Conservation (phyloP, 2,113 vertebrate species). For the Zapornia atra region DNA sequence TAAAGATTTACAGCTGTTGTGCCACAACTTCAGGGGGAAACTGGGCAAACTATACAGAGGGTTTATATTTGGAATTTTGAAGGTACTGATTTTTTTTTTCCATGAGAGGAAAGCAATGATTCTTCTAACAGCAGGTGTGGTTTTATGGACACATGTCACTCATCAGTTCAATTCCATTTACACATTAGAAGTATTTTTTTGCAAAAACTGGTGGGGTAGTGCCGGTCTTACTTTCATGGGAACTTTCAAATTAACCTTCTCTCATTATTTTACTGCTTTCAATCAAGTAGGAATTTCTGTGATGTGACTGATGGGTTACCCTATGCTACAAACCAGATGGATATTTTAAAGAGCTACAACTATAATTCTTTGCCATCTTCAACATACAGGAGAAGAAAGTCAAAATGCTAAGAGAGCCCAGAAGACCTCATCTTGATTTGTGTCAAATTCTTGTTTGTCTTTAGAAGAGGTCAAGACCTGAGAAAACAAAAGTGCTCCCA, state of each 20-base stretch:
- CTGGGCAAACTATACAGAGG: background rate
- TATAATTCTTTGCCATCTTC: constrained; percentile 58
- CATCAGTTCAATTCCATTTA: background rate
- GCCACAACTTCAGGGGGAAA: background rate
- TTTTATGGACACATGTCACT: background rate
- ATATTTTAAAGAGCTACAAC: constrained; percentile 67
- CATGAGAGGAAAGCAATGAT: background rate
- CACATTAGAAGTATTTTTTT: background rate
- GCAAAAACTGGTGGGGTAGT: background rate
- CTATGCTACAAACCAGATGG: constrained; percentile 34
- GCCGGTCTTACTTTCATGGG: background rate
- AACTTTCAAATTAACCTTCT: background rate
- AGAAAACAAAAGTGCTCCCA: constrained; percentile 31
- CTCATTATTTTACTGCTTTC: constrained; percentile 74
- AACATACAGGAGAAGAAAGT: constrained; percentile 66
- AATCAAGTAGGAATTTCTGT: constrained; percentile 8
- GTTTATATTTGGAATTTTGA: background rate
- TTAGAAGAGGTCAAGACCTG: constrained; percentile 76
- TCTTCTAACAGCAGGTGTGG: no score
- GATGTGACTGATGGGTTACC: background rate
- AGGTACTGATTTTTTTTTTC: background rate
- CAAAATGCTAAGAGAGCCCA: background rate
- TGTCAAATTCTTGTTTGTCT: constrained; percentile 43
- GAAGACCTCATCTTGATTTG: constrained; percentile 67
- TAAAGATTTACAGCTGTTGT: background rate